Evolutionary conservation across 2,797 vertebrate genomes (phyloP).

Genomic region (Amblyraja radiata): DNA sequence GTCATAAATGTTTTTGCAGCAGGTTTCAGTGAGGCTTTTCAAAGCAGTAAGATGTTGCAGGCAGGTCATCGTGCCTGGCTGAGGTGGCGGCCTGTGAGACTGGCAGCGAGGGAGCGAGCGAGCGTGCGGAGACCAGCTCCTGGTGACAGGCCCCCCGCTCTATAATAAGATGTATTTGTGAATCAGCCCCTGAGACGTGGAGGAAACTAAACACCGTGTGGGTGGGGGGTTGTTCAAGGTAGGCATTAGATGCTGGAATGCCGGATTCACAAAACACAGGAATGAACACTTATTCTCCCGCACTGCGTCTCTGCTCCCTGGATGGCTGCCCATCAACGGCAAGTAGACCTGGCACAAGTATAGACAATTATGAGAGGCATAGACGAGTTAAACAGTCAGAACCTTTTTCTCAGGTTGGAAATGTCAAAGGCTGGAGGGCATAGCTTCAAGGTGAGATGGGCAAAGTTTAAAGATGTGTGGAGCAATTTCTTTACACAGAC

Average conservation of each 20-base stretch:
- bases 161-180: constrained; percentile 29
- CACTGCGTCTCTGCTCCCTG: too few species aligned
- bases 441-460: too few species aligned
- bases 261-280: background rate
- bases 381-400: too few species aligned
- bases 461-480: too few species aligned
- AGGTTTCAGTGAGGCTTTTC: constrained; percentile 3
- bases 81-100: background rate
- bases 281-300: too few species aligned
- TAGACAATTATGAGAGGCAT: too few species aligned
- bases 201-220: background rate
- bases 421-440: too few species aligned
- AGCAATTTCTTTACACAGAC: too few species aligned
- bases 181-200: constrained; percentile 13
- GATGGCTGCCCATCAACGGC: too few species aligned
- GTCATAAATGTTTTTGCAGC: background rate
- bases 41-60: constrained; percentile 2
- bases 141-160: background rate
- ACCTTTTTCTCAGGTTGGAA: too few species aligned
- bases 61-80: background rate
- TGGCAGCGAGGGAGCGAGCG: background rate
- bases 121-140: too few species aligned
- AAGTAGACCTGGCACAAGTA: too few species aligned
- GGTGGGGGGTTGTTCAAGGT: constrained; percentile 10
- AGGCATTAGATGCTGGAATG: constrained; percentile 26